Base-by-base conservation (phyloP, 2,113 vertebrate genomes). In the Lepus timidus region DNA sequence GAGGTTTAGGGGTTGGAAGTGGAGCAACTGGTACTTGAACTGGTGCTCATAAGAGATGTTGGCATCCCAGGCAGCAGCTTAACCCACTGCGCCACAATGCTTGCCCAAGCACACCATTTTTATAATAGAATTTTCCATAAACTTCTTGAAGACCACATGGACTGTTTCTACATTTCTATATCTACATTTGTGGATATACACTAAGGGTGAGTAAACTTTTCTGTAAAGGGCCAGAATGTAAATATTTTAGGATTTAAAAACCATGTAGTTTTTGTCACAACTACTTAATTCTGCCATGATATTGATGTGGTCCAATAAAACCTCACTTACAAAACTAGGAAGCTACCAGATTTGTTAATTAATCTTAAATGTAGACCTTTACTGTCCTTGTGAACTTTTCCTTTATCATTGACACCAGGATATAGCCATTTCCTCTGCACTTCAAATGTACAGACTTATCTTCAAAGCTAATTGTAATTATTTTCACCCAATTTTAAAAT, bases 331-430 rank as follows among this genome's bases (percentile, higher is more conserved):
- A 71, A 86, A 83, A 78, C 17, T 22, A 55, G 31, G 20, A 9
- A 39, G 65, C 74, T 81, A 31, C 33, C 71, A 76, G 27, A 76
- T 81, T 23, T 76, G 67, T 29, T 88, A 75, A 52, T 49, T 36
- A 1, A 91, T 10, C 22, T 62, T 14, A 31, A 11, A 52, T 14
- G 10, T 64, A 93, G 52, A 78, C 73, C 83, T 1, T 44, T 79
- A 80, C 68, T 27, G 0, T 85, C 85, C n/a, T 94, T 51, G 44
- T 82, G 89, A 95, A 76, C 64, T 87, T 84, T 0, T 9, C 80
- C 61, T 39, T 88, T 95, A 49, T 89, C 62, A 95, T 97, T 7
- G 0, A 27, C 81, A 89, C 96, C 65, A 89, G 16, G 55, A 91
- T 84, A 6, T 13, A 22, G 11, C 67, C 83, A 83, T 96, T 96